Percentiles rank a stretch among this genome's conserved stretches.
Evolutionary conservation across 2,888 invertebrate species (phyloP).

Genomic region (Hylaea fasciaria): DNA sequence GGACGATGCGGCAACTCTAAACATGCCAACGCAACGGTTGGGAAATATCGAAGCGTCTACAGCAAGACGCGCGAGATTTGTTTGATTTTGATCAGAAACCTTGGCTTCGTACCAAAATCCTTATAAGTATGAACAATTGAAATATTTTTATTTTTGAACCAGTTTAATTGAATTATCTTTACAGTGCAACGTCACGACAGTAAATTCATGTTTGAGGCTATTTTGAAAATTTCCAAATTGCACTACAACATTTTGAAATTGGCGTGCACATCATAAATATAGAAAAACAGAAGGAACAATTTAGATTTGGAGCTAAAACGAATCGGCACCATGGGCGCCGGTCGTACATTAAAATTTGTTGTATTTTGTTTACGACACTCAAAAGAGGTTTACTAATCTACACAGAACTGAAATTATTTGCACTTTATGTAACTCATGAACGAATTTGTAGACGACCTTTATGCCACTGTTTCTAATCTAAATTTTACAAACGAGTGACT

Average conservation of each 20-base stretch:
- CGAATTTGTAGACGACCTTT: constrained; percentile 25
- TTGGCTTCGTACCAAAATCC: constrained; percentile 8
- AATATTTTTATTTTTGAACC: too few relatives aligned
- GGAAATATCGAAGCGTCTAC: constrained; percentile 49
- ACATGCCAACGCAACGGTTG: constrained; percentile 54
- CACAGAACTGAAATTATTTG: not conserved
- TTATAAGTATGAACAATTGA: not conserved
- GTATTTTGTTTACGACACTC: too few relatives aligned
- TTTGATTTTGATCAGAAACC: constrained; percentile 14
- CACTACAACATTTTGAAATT: not conserved
- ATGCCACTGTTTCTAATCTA: constrained; percentile 28
- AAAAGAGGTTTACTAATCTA: too few relatives aligned
- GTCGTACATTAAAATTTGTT: too few relatives aligned
- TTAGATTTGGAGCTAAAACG: not conserved
- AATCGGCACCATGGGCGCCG: too few relatives aligned
- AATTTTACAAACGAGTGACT: too few relatives aligned
- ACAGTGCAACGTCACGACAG: not conserved
- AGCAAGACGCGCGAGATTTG: constrained; percentile 13
- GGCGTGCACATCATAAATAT: not conserved
- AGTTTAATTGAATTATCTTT: not conserved
- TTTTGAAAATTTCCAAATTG: constrained; percentile 1
- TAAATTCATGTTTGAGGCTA: not conserved
- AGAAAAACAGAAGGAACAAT: not conserved
- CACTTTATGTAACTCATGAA: constrained; percentile 29
- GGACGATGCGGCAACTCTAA: constrained; percentile 67